Evolutionary conservation across 1,140 invertebrate genomes (phyloP).

Genomic region (Drosophila busckii): DNA sequence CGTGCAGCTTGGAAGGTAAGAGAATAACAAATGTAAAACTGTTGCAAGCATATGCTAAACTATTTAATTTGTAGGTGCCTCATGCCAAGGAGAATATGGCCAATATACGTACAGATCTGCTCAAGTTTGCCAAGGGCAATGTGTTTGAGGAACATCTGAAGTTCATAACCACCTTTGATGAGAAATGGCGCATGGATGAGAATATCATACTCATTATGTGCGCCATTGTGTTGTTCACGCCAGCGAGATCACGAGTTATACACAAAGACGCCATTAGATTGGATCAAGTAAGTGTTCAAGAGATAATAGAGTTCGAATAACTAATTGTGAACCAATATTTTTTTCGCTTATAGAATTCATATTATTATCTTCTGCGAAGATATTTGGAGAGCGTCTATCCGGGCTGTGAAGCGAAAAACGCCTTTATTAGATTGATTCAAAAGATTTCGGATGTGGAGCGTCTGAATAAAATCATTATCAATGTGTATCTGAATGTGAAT

Average conservation of each 20-base stretch:
- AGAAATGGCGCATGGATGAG: conserved; percentile 89
- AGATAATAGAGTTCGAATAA: background rate
- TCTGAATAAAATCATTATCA: conserved; percentile 88
- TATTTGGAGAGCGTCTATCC: conserved; percentile 91
- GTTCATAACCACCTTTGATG: conserved; percentile 90
- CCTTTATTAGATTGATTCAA: conserved; percentile 91
- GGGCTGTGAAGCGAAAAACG: conserved; percentile 90
- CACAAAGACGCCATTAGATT: conserved; percentile 91
- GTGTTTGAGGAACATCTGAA: conserved; percentile 90
- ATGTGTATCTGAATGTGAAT: conserved; percentile 93
- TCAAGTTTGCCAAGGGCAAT: conserved; percentile 92
- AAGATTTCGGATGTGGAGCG: conserved; percentile 92
- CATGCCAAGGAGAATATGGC: conserved; percentile 85
- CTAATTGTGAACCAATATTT: background rate
- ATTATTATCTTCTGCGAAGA: conserved; percentile 91
- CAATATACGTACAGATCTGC: conserved; percentile 89
- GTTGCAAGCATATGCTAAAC: background rate
- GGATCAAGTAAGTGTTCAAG: conserved; percentile 84
- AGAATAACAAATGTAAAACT: background rate
- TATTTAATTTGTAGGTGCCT: conserved; percentile 81
- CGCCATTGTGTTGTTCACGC: conserved; percentile 93
- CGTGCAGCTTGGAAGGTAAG: conserved; percentile 90
- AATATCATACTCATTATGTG: conserved; percentile 93
- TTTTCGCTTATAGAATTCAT: conserved; percentile 85
- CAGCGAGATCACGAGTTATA: conserved; percentile 88